Conservation (phyloP, 2,888 invertebrate species). For the Hipparchia sbordonii region DNA sequence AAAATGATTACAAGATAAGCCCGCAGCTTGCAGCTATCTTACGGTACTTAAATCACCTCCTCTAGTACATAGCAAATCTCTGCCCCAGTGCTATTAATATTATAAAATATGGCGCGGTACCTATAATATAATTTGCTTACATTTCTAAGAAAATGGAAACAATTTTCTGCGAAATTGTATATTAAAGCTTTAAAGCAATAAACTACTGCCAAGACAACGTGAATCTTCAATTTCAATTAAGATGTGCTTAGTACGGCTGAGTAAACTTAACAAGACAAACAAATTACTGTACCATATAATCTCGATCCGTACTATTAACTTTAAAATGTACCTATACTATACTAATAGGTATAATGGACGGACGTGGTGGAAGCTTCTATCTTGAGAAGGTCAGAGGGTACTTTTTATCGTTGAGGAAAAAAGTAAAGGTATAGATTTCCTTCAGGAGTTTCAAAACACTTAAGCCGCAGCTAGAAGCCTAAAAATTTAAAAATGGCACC, state of each 20-base stretch:
- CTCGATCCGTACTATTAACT: background rate
- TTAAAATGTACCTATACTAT: too few species aligned
- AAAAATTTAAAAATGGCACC: too few species aligned
- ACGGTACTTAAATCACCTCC: background rate
- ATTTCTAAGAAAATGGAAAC: constrained; percentile 12
- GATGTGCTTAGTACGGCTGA: background rate
- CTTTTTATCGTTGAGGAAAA: too few species aligned
- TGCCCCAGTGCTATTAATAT: background rate
- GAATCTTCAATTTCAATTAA: constrained; percentile 31
- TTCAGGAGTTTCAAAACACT: too few species aligned
- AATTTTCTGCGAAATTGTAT: constrained; percentile 1
- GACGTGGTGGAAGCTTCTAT: too few species aligned
- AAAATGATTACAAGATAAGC: too few species aligned
- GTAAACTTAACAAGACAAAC: background rate
- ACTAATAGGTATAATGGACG: too few species aligned
- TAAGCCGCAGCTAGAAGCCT: too few species aligned
- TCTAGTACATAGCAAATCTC: background rate
- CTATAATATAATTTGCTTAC: background rate
- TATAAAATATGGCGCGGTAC: constrained; percentile 4
- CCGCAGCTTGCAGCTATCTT: background rate
- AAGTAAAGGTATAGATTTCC: too few species aligned
- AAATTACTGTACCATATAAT: too few species aligned
- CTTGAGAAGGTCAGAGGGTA: too few species aligned
- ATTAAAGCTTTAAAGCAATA: constrained; percentile 12
- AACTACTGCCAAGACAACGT: constrained; percentile 16